A percentile compares a stretch with the other conserved stretches of the same genome.
These are phyloP conservation scores for Cyclura pinguis DNA, from an alignment of 2,797 vertebrate genomes.

Conservation along the genomic window DNA sequence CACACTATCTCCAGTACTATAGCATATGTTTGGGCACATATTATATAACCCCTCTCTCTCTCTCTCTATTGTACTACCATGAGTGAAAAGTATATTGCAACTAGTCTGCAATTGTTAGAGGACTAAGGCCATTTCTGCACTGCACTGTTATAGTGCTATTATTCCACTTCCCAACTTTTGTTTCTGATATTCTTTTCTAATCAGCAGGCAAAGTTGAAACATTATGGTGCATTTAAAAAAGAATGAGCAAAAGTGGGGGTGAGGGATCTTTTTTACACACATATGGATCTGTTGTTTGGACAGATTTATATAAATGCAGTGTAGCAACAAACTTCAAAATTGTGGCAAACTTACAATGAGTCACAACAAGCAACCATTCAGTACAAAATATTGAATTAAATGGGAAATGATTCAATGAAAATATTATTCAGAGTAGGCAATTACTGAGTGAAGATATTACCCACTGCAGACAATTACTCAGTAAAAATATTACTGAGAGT, in stretches of 20 bases:
- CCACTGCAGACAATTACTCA: conserved; percentile 79
- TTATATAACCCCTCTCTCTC: too few species aligned
- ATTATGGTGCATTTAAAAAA: conserved; percentile 35
- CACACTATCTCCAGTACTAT: too few species aligned
- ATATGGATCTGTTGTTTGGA: conserved; percentile 52
- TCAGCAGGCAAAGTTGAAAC: conserved; percentile 41
- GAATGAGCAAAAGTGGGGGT: conserved; percentile 20
- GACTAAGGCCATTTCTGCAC: too few species aligned
- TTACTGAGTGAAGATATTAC: conserved; percentile 81
- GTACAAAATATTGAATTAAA: conserved; percentile 76
- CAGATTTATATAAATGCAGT: conserved; percentile 65
- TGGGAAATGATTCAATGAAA: conserved; percentile 81
- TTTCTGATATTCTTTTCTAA: not conserved
- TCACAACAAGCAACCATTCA: conserved; percentile 73
- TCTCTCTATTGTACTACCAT: too few species aligned
- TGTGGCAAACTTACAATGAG: conserved; percentile 72
- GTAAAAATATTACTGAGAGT: conserved; percentile 77
- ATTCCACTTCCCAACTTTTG: not conserved
- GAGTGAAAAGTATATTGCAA: too few species aligned
- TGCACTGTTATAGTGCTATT: too few species aligned
- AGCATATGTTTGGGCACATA: too few species aligned
- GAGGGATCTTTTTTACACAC: conserved; percentile 21
- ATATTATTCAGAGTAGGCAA: conserved; percentile 81
- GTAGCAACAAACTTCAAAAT: conserved; percentile 56
- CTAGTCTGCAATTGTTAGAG: too few species aligned